Conservation (phyloP, 2,797 vertebrate species). For the Gymnopithys bicolor region DNA sequence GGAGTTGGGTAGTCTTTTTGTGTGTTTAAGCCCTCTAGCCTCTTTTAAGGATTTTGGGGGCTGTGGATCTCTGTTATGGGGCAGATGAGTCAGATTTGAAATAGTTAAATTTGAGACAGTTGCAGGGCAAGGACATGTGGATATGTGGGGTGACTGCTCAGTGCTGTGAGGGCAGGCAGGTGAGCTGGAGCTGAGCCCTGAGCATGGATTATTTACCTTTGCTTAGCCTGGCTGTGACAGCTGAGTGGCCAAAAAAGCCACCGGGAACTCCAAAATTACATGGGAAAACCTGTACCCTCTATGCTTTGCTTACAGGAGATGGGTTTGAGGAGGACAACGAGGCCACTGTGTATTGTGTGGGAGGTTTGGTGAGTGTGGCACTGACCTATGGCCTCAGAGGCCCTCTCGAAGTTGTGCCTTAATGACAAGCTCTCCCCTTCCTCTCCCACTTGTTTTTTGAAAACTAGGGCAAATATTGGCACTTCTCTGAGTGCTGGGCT, state of each 20-base stretch:
- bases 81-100: not conserved
- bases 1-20: not conserved
- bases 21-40: not conserved
- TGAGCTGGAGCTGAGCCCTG: not conserved
- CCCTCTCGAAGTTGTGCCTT: not conserved
- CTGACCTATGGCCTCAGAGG: not conserved
- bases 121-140: accelerated
- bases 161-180: accelerated
- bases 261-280: not conserved
- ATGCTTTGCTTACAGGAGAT: accelerated
- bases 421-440: not conserved
- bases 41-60: not conserved
- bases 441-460: not conserved
- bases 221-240: accelerated
- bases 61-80: not conserved
- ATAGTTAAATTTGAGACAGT: not conserved
- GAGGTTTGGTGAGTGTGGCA: not conserved
- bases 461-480: slow-evolving; percentile 20
- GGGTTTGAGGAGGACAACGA: not conserved
- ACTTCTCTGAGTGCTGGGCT: not conserved
- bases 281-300: not conserved
- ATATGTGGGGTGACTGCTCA: accelerated
- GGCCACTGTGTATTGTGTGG: accelerated
- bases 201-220: not conserved
- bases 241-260: not conserved